Base-by-base conservation (phyloP, 1,140 invertebrate genomes). In the Holotrichia oblita region DNA sequence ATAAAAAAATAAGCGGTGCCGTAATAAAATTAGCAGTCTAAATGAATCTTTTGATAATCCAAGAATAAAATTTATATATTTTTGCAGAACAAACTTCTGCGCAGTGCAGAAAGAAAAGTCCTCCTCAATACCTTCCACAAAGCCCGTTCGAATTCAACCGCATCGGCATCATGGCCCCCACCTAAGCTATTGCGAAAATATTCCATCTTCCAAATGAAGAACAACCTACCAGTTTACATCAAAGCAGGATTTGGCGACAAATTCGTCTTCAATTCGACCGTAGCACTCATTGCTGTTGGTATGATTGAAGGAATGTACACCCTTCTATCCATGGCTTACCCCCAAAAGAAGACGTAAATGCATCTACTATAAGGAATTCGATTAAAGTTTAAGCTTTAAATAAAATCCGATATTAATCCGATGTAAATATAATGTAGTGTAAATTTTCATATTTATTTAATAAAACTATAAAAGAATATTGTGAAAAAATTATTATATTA, bases 91-190 rank as follows among this genome's bases (percentile, higher is more conserved):
- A 17, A 27, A 14, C 9, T 74, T 22, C 41, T 74, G 34, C 14
- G 40, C 3, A 0, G n/a, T 41, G 34, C 73, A 22, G 73, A 74
- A 42, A 40, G 73, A 44, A 40, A 20, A 41, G 73, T 74, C 40
- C 41, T 41, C 10, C 17, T 74, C 8, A 74, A 74, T 42, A 74
- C 73, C 34, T 74, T 74, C 41, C 73, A 74, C 20, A 74, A 74
- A 27, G 73, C 73, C n/a, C 73, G 73, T 41, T 74, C 73, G 1
- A 74, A 74, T 74, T 74, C 73, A 14, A 74, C 73, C 3, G 73
- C 17, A 20, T 27, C 73, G 9, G 73, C 17, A 20, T 27, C 73
- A 74, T 74, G 73, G 73, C 73, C 73, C 6, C 73, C 73, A 41
- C 73, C 73, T 14, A 74, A 74, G 40, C 24, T 74, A 42, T 34